These are phyloP conservation scores for Mesitornis unicolor DNA, from an alignment of 2,113 vertebrate genomes.

Conservation along the genomic window DNA sequence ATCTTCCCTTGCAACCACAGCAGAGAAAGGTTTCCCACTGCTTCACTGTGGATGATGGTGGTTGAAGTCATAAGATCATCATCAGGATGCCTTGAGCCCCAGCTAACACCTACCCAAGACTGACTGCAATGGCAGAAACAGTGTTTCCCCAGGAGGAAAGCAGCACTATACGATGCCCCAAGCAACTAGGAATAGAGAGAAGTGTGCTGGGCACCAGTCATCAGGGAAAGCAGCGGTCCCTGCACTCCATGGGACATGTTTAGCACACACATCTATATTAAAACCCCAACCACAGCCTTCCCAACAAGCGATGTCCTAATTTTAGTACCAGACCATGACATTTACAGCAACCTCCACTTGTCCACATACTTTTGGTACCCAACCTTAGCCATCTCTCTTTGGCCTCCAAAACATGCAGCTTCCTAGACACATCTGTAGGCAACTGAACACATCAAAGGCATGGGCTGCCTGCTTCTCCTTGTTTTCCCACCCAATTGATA, in stretches of 20 bases:
- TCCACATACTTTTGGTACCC: background rate
- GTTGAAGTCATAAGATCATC: background rate
- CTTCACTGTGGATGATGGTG: background rate
- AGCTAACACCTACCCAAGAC: background rate
- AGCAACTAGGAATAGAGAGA: background rate
- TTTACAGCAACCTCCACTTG: background rate
- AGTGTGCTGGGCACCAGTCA: background rate
- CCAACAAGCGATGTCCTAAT: background rate
- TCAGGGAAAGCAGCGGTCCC: background rate
- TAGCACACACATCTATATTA: background rate
- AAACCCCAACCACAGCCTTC: background rate
- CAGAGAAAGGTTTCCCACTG: background rate
- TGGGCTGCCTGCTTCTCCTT: background rate
- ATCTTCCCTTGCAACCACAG: fast-evolving
- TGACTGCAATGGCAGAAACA: background rate
- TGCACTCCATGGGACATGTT: background rate
- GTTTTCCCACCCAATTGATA: background rate
- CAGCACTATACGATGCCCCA: background rate
- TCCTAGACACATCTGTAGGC: background rate
- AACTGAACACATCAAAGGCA: background rate
- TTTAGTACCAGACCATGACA: background rate
- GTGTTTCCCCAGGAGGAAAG: background rate
- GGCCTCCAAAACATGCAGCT: background rate
- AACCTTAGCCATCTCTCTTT: background rate
- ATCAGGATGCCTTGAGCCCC: background rate